Base-by-base conservation (phyloP, 2,797 vertebrate species). In the Erpetoichthys calabaricus region DNA sequence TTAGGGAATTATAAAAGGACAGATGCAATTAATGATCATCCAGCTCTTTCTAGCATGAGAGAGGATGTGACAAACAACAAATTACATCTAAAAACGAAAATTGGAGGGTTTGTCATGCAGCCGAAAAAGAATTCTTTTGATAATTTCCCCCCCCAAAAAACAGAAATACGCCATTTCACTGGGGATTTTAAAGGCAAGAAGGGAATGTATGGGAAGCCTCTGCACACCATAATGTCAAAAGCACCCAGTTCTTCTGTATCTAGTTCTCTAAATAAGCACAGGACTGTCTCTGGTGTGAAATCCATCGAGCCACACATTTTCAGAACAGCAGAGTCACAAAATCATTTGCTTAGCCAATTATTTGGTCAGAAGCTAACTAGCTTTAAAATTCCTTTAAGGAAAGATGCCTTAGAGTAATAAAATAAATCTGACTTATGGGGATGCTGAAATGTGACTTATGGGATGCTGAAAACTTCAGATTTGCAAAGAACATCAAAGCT, bases 321-420 rank as follows among this genome's bases (percentile, higher is more conserved):
- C 74, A 84, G 88, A 79, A 98, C 94, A 0, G 93, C 91, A 2
- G 93, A 95, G 75, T 95, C 96, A 62, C 95, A 99, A 77, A 97
- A 89, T 71, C 80, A 92, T 84, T 89, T 99, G 69, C 85, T 99
- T 68, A 99, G 87, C 82, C 94, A 98, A 74, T 86, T 99, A 68
- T 99, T 99, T 63, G 96, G 96, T 65, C 95, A 94, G 68, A 94
- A 92, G 84, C 85, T 98, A 72, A 94, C 94, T 64, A 92, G 94
- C 83, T 99, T 99, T 85, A 99, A 98, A 81, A 99, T 98, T 84
- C 96, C 96, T 80, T 76, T 99, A 62, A 89, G 92, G 71, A 95
- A 93, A 82, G 93, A 94, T 76, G 80, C 87, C 69, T 89, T 89
- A 42, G 91, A 97, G 75, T 90, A 87, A 81, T 81, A 88, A 74